Evolutionary conservation across 2,888 invertebrate genomes (phyloP).

Genomic region (Lithosia quadra): DNA sequence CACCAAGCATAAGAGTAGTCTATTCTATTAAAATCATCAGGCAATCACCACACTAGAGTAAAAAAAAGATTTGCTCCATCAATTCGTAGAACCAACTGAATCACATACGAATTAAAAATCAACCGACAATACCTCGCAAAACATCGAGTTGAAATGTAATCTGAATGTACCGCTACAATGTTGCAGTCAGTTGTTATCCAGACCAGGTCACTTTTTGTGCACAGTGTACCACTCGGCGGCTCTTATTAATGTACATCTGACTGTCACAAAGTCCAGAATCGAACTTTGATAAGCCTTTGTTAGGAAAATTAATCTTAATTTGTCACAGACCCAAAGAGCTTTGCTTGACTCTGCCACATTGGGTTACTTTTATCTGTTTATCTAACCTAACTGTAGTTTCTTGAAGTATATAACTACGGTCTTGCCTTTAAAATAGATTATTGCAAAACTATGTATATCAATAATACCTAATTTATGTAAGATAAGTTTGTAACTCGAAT

Average conservation of each 20-base stretch:
- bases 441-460: background rate
- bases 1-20: background rate
- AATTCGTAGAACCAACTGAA: slow-evolving; percentile 38
- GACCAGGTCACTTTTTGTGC: slow-evolving; percentile 85
- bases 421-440: background rate
- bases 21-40: background rate
- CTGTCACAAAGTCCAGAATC: slow-evolving; percentile 13
- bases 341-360: background rate
- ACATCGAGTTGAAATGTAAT: slow-evolving; percentile 77
- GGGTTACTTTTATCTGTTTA: background rate
- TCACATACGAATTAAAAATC: slow-evolving; percentile 62
- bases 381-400: background rate
- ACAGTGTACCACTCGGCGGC: slow-evolving; percentile 39
- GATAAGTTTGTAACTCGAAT: background rate
- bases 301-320: slow-evolving; percentile 10
- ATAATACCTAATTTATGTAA: background rate
- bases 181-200: slow-evolving; percentile 82
- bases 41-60: background rate
- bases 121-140: slow-evolving; percentile 70
- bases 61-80: slow-evolving; percentile 25
- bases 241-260: slow-evolving; percentile 27
- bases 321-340: slow-evolving; percentile 2
- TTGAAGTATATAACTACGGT: background rate
- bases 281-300: slow-evolving; percentile 9
- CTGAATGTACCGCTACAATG: slow-evolving; percentile 78